Percentiles rank a stretch among this genome's conserved stretches.
Evolutionary conservation across 2,888 invertebrate species (phyloP).

Genomic region (Melieria omissa): DNA sequence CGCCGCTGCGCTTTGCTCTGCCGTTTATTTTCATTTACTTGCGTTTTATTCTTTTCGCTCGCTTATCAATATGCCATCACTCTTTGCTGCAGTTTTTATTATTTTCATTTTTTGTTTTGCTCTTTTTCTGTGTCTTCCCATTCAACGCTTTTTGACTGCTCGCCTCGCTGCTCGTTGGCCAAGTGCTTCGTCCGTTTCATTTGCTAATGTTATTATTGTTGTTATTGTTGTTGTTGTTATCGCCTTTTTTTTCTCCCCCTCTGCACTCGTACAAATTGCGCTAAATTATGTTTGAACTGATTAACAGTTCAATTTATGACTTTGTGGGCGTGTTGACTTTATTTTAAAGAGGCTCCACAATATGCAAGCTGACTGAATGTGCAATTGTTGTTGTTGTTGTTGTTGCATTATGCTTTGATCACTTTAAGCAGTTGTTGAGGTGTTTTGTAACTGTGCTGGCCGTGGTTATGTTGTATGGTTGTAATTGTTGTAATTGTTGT

Average conservation of each 20-base stretch:
- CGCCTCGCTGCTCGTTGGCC: no score
- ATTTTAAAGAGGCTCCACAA: constrained; percentile 44
- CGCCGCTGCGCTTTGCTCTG: constrained; percentile 25
- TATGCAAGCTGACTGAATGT: constrained; percentile 19
- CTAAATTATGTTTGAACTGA: constrained; percentile 52
- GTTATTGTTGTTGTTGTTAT: constrained; percentile 36
- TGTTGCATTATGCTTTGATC: background rate
- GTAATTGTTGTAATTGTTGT: no score
- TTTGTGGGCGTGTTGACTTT: constrained; percentile 50
- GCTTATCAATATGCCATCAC: constrained; percentile 37
- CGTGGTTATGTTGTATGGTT: no score
- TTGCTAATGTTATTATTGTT: constrained; percentile 31
- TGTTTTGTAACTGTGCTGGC: no score
- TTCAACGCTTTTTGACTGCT: no score
- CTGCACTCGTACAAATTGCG: constrained; percentile 37
- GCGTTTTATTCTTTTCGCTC: constrained; percentile 8
- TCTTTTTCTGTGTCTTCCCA: background rate
- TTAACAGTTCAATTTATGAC: constrained; percentile 54
- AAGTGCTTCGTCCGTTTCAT: background rate
- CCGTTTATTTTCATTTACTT: background rate
- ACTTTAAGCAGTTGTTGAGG: no score
- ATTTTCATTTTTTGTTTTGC: constrained; percentile 4
- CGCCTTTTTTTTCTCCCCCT: constrained; percentile 15
- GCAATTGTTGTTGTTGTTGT: constrained; percentile 7
- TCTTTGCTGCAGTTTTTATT: background rate